These are phyloP conservation scores for Decapterus maruadsi DNA, from an alignment of 2,797 vertebrate species.

Conservation along the genomic window DNA sequence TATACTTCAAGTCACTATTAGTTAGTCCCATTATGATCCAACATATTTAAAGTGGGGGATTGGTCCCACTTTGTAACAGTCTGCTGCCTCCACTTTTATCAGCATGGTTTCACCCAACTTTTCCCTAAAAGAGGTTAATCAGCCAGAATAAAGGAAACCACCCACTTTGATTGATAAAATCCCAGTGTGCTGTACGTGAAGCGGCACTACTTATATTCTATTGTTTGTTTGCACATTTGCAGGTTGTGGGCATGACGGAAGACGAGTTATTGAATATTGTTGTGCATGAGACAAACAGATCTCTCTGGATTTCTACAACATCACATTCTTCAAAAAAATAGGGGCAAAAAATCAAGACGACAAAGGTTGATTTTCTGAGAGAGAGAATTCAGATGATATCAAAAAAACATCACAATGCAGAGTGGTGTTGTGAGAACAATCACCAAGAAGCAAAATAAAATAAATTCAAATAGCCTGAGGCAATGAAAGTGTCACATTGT, in stretches of 20 bases:
- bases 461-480: slow-evolving; percentile 13
- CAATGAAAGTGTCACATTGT: not conserved
- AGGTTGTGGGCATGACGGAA: not conserved
- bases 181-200: not conserved
- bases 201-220: not conserved
- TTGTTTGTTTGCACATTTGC: not conserved
- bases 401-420: not conserved
- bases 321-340: not conserved
- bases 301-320: not conserved
- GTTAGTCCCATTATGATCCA: not conserved
- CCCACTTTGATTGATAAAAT: not conserved
- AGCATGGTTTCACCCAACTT: not conserved
- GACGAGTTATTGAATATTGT: not conserved
- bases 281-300: not conserved
- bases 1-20: not conserved
- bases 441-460: not conserved
- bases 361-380: not conserved
- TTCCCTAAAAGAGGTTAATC: slow-evolving; percentile 1
- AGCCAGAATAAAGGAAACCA: not conserved
- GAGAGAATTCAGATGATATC: slow-evolving; percentile 9
- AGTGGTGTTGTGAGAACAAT: not conserved
- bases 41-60: not conserved
- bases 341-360: not conserved
- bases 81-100: not conserved
- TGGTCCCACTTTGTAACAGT: not conserved